These are phyloP conservation scores for Bos taurus DNA, from an alignment of 2,113 vertebrate genomes.

Conservation along the genomic window DNA sequence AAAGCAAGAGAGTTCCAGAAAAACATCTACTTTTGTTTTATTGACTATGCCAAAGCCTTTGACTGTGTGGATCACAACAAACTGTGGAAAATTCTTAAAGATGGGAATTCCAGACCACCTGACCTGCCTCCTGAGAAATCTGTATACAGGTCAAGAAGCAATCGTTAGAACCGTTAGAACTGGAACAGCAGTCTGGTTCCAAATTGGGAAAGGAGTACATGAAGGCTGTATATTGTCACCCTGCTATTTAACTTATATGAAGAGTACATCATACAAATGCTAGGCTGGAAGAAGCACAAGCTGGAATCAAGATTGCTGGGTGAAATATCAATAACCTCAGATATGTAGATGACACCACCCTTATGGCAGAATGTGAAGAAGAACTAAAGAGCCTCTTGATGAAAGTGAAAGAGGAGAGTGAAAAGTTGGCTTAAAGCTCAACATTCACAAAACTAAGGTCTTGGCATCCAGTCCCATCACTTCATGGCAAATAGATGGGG, in stretches of 20 bases:
- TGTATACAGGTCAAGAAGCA: background rate
- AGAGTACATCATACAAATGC: background rate
- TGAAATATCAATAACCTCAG: background rate
- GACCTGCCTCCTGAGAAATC: background rate
- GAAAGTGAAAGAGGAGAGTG: background rate
- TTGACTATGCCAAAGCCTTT: background rate
- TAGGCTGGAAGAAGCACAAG: background rate
- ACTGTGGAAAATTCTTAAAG: background rate
- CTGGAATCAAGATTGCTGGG: background rate
- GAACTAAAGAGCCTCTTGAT: background rate
- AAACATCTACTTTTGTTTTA: background rate
- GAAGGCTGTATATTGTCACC: background rate
- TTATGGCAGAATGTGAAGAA: background rate
- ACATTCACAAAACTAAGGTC: background rate
- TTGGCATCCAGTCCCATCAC: background rate
- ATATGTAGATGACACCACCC: background rate
- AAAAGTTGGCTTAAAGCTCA: background rate
- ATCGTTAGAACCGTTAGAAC: background rate
- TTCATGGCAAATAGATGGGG: background rate
- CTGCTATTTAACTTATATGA: background rate
- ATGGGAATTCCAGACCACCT: background rate
- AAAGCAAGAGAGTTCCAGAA: background rate
- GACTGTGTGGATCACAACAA: background rate
- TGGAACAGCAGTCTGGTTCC: background rate
- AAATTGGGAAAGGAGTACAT: background rate